Conservation (phyloP, 1,140 invertebrate species). For the Neelides sp. region DNA sequence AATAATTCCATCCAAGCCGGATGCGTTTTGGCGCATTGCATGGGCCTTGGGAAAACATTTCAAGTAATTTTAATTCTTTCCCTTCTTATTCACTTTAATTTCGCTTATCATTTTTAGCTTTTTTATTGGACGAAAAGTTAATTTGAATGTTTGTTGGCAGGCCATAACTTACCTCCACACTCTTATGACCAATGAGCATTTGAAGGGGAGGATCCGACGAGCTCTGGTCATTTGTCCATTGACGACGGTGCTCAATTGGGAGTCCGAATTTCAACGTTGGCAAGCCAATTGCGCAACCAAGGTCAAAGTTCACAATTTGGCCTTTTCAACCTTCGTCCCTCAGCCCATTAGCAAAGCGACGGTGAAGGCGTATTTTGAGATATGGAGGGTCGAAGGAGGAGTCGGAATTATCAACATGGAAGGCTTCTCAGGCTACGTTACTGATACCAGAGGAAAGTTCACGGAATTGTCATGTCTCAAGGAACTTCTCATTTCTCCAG, state of each 20-base stretch:
- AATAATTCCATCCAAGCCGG: slow-evolving; percentile 61
- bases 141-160: slow-evolving; percentile 39
- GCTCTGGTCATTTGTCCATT: slow-evolving; percentile 81
- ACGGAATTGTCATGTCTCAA: neutral
- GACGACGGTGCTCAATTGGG: slow-evolving; percentile 91
- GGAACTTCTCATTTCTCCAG: neutral
- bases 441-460: neutral
- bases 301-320: too few relatives aligned
- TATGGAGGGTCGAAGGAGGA: neutral
- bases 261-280: slow-evolving; percentile 81
- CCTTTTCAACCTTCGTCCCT: too few relatives aligned
- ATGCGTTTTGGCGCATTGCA: slow-evolving; percentile 86
- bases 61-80: slow-evolving; percentile 38
- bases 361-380: neutral
- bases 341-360: too few relatives aligned
- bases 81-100: too few relatives aligned
- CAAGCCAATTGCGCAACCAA: slow-evolving; percentile 45
- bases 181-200: slow-evolving; percentile 52
- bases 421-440: neutral
- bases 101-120: too few relatives aligned
- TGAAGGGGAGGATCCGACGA: slow-evolving; percentile 51
- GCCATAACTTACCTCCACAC: slow-evolving; percentile 82
- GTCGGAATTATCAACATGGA: neutral
- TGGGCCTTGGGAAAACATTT: slow-evolving; percentile 63
- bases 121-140: neutral